These are phyloP conservation scores for Neoaliturus tenellus DNA, from an alignment of 2,888 invertebrate genomes.

Conservation along the genomic window DNA sequence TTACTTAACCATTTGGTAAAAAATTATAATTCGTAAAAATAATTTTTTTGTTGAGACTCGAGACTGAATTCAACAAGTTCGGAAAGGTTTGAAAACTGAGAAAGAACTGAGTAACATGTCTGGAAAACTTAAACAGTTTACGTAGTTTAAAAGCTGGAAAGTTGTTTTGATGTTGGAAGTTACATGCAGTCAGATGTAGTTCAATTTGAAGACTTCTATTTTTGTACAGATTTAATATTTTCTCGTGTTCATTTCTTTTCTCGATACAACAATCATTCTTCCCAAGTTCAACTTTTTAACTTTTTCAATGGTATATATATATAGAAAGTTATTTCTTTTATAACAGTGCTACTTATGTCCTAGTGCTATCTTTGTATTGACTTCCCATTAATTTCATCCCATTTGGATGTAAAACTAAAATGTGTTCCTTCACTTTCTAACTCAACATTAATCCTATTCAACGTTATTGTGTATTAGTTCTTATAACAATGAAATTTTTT, in stretches of 20 bases:
- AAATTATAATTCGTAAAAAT: neutral
- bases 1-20: neutral
- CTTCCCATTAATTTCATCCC: too few species aligned
- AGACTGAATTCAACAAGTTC: slow-evolving; percentile 8
- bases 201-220: neutral
- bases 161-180: slow-evolving; percentile 22
- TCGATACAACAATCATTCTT: neutral
- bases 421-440: too few species aligned
- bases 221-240: neutral
- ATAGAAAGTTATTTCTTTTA: too few species aligned
- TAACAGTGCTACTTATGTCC: too few species aligned
- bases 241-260: neutral
- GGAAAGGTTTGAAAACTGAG: slow-evolving; percentile 17
- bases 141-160: slow-evolving; percentile 24
- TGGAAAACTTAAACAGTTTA: slow-evolving; percentile 41
- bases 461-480: too few species aligned
- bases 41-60: too few species aligned
- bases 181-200: slow-evolving; percentile 8
- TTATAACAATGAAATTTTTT: too few species aligned
- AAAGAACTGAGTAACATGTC: slow-evolving; percentile 32
- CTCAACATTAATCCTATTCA: too few species aligned
- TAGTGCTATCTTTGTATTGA: too few species aligned
- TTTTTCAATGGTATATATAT: too few species aligned
- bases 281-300: too few species aligned
- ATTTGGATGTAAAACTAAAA: too few species aligned